phyloP scores from a whole-genome alignment of 1,140 invertebrate genomes.

The Drosophila insularis region DNA sequence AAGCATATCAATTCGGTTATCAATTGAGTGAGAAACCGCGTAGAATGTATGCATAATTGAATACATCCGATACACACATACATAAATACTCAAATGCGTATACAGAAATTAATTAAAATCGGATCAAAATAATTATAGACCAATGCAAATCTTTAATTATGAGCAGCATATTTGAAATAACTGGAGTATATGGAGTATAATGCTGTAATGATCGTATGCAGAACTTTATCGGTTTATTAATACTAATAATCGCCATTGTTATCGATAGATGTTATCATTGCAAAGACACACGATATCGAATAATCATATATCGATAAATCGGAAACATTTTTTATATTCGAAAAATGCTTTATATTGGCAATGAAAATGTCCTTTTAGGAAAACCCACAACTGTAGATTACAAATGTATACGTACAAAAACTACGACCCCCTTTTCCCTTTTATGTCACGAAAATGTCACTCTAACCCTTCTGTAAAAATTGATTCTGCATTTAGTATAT shows the following conservation, averaged over 20 bases:
- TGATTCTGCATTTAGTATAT: constrained; percentile 1
- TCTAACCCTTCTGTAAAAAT: not conserved
- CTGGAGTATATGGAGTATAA: no score
- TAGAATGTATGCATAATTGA: constrained; percentile 33
- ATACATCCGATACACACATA: not conserved
- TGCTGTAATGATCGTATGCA: no score
- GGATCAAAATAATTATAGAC: not conserved
- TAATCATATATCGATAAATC: no score
- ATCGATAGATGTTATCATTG: no score
- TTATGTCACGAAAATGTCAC: not conserved
- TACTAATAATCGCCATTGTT: not conserved
- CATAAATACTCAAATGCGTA: not conserved
- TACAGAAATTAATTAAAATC: not conserved
- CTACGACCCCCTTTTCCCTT: no score
- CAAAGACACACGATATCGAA: no score
- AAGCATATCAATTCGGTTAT: constrained; percentile 38
- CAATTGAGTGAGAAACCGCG: constrained; percentile 55
- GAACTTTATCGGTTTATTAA: no score
- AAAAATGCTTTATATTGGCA: no score
- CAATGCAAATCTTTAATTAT: not conserved
- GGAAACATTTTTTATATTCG: no score
- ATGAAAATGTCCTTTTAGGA: no score
- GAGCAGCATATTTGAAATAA: not conserved
- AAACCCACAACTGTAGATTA: no score
- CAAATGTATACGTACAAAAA: no score